A percentile compares a stretch with the other conserved stretches of the same genome.
Evolutionary conservation across 2,888 invertebrate genomes (phyloP).

Genomic region (Cinara cedri): DNA sequence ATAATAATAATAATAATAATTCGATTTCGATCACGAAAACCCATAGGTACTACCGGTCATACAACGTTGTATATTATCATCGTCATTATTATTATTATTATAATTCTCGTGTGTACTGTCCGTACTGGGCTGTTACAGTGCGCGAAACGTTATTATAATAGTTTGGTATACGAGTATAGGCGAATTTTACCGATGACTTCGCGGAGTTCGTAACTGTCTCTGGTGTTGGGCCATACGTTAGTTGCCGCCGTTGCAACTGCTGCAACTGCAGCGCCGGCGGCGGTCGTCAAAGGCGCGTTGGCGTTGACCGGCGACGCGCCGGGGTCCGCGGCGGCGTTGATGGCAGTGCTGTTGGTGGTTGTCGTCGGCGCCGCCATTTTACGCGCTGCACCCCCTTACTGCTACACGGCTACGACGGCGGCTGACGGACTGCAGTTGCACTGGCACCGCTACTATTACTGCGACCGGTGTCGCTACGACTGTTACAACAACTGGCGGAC

Average conservation of each 20-base stretch:
- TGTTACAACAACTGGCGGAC: too few species aligned
- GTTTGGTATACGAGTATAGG: too few species aligned
- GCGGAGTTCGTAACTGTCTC: slow-evolving; percentile 89
- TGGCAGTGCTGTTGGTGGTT: slow-evolving; percentile 13
- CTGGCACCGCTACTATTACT: neutral
- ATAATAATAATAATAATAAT: too few species aligned
- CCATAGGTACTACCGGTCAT: neutral
- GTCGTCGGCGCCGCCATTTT: slow-evolving; percentile 37
- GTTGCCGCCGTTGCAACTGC: neutral
- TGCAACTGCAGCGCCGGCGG: neutral
- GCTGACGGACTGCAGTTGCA: neutral
- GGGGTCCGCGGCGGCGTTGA: slow-evolving; percentile 66
- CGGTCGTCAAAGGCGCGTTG: neutral
- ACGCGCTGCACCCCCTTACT: neutral
- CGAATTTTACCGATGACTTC: slow-evolving; percentile 84
- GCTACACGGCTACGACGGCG: neutral
- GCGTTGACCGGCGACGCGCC: neutral
- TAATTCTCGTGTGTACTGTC: too few species aligned
- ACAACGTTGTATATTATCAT: neutral
- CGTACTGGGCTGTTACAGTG: too few species aligned
- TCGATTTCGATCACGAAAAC: neutral
- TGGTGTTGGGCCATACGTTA: slow-evolving; percentile 80
- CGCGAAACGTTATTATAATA: too few species aligned
- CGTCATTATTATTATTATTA: neutral
- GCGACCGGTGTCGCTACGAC: neutral